Conservation (phyloP, 2,113 vertebrate species). For the Scomber japonicus region DNA sequence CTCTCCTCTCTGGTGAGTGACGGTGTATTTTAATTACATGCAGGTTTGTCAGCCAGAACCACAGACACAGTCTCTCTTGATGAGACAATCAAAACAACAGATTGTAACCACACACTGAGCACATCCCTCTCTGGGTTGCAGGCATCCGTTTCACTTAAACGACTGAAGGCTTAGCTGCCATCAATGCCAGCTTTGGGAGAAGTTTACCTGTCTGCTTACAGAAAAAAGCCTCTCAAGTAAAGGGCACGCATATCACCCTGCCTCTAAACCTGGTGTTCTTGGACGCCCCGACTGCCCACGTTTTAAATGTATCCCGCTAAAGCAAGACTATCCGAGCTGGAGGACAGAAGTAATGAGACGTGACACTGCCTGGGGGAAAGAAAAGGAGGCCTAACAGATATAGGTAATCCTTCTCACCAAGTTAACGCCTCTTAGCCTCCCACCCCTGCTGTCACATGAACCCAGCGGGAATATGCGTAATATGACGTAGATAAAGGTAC, state of each 20-base stretch:
- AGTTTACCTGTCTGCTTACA: conserved; percentile 71
- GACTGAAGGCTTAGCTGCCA: conserved; percentile 67
- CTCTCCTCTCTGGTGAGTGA: background rate
- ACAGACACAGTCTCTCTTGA: background rate
- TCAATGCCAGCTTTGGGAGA: conserved; percentile 68
- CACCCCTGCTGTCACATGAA: conserved; percentile 61
- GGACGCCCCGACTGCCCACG: conserved; percentile 47
- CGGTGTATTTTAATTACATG: background rate
- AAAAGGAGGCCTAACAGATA: conserved; percentile 75
- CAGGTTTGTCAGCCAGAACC: background rate
- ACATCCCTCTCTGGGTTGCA: conserved; percentile 26
- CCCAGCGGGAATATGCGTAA: conserved; percentile 40
- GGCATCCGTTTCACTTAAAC: conserved; percentile 75
- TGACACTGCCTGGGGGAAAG: conserved; percentile 66
- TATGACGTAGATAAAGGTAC: background rate
- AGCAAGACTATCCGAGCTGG: conserved; percentile 56
- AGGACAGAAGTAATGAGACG: conserved; percentile 79
- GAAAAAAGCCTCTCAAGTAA: conserved; percentile 61
- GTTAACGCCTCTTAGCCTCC: conserved; percentile 66
- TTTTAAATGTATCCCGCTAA: conserved; percentile 81
- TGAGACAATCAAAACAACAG: conserved; percentile 14
- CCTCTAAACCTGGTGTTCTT: conserved; percentile 65
- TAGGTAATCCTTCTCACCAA: conserved; percentile 80
- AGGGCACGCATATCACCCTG: conserved; percentile 65
- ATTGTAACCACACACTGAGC: conserved; percentile 8